A percentile compares a stretch with the other conserved stretches of the same genome.
Evolutionary conservation across 2,888 invertebrate genomes (phyloP).

Genomic region (Apamea sordens): DNA sequence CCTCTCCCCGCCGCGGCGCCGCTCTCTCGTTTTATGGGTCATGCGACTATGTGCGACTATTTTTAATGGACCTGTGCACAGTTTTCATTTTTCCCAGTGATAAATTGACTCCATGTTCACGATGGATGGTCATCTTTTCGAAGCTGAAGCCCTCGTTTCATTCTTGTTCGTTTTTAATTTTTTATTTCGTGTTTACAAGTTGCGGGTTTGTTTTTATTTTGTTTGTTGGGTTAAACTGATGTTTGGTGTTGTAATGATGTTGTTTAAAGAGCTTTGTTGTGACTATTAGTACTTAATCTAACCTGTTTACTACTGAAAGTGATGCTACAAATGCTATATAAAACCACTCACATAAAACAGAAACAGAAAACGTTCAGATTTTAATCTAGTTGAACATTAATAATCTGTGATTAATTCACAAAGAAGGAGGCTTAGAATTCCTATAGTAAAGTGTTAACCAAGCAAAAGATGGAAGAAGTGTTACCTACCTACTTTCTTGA

Average conservation of each 20-base stretch:
- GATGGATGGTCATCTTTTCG: conserved; percentile 87
- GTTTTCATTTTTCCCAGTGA: conserved; percentile 89
- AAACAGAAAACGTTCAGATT: background rate
- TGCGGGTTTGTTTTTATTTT: conserved; percentile 29
- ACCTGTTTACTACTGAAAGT: background rate
- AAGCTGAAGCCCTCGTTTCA: conserved; percentile 77
- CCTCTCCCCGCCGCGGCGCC: conserved; percentile 86
- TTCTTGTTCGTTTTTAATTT: conserved; percentile 66
- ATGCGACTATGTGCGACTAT: conserved; percentile 89
- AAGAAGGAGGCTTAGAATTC: background rate
- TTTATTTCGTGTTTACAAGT: conserved; percentile 52
- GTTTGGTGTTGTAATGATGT: conserved; percentile 12
- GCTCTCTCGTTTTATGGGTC: conserved; percentile 90
- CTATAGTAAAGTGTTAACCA: background rate
- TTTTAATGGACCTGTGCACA: conserved; percentile 87
- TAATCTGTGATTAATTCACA: background rate
- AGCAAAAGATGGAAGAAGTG: background rate
- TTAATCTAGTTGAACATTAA: background rate
- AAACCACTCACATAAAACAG: too few species aligned
- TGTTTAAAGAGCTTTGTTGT: background rate
- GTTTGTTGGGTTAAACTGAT: conserved; percentile 5
- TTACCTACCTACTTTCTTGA: too few species aligned
- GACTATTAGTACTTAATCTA: background rate
- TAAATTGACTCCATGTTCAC: conserved; percentile 88
- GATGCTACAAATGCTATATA: too few species aligned